phyloP scores from a whole-genome alignment of 1,140 invertebrate genomes.

The Sminthurinus signatus region DNA sequence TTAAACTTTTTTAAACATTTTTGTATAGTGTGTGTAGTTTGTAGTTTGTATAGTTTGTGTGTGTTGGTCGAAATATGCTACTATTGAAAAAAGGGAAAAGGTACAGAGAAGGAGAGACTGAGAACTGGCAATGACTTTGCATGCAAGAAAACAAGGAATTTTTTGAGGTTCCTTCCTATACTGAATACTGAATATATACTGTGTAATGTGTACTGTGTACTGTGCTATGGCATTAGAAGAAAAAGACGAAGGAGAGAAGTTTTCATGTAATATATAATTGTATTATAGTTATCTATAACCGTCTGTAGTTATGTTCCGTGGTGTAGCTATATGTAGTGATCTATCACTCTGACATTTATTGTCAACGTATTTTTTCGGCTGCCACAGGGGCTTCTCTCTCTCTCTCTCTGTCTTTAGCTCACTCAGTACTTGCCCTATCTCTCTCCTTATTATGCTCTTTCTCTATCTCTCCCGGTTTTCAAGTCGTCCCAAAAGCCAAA shows the following conservation, averaged over 20 bases:
- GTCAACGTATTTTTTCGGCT: conserved; percentile 37
- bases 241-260: too few relatives aligned
- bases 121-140: conserved; percentile 11
- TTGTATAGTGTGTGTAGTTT: too few relatives aligned
- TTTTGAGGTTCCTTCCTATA: background rate
- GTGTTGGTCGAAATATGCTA: too few relatives aligned
- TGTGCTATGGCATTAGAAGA: background rate
- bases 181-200: background rate
- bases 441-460: too few relatives aligned
- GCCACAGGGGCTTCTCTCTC: conserved; percentile 19
- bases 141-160: conserved; percentile 10
- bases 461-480: too few relatives aligned
- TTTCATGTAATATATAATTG: too few relatives aligned
- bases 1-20: too few relatives aligned
- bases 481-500: too few relatives aligned
- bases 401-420: background rate
- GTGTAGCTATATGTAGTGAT: conserved; percentile 29
- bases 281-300: too few relatives aligned
- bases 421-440: too few relatives aligned
- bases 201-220: conserved; percentile 9
- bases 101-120: background rate
- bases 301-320: too few relatives aligned
- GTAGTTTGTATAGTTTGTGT: too few relatives aligned
- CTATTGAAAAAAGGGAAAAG: background rate
- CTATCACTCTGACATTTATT: conserved; percentile 41